Base-by-base conservation (phyloP, 2,797 vertebrate species). In the Austrolebias charrua region DNA sequence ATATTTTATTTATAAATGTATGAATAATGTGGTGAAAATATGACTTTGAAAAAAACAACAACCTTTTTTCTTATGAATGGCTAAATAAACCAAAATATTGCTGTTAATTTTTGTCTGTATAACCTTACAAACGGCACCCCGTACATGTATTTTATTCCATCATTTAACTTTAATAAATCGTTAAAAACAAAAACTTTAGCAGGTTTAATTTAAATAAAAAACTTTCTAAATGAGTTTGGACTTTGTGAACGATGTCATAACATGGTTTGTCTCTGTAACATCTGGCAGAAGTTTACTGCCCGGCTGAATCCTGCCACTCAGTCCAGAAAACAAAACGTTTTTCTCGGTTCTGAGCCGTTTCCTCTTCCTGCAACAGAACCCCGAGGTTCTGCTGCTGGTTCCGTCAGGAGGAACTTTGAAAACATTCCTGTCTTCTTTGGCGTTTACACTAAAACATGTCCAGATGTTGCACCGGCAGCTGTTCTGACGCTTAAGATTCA, bases 391-490 rank as follows among this genome's bases (percentile, higher is more conserved):
- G 44, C 18, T 1, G 33, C 67, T 60, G 20, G 62, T 51, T 75
- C 70, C 45, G 58, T 59, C 64, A 75, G 49, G 45, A 66, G 28
- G 66, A 59, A 60, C 54, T 73, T 49, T 58, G 19, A 79, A 78
- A 65, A 86, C 90, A 89, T 90, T 90, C 85, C 86, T 81, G 69
- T 80, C 55, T 64, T 46, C 73, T 58, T 70, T 24, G 24, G 24
- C 24, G 24, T 24, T 24, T 61, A 84, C 89, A 90, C 86, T 85
- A 84, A 52, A 75, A 57, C 35, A 55, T 50, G 6, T 55, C 55
- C 18, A 72, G 73, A 83, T 63, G 51, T 85, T 81, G 74, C 35
- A 14, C 12, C 20, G 50, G 55, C n/a, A 33, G 60, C 2, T 4
- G 52, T 77, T 77, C 50, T 55, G 69, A 54, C 78, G 77, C 83